These are phyloP conservation scores for Diorhabda elongata DNA, from an alignment of 1,140 invertebrate genomes.

Conservation along the genomic window DNA sequence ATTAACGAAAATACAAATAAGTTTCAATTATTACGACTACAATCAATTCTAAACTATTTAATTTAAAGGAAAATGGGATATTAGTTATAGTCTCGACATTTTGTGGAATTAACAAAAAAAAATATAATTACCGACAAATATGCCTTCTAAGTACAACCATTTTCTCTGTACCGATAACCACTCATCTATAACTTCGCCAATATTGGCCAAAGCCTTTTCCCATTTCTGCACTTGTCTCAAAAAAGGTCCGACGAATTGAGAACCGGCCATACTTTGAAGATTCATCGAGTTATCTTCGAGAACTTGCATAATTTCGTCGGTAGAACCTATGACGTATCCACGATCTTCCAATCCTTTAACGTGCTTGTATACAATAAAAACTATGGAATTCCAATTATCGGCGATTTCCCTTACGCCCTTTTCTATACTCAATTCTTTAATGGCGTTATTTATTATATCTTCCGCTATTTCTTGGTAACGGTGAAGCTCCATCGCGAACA, in stretches of 20 bases:
- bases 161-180: slow-evolving; percentile 82
- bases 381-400: slow-evolving; percentile 67
- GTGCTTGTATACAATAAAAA: slow-evolving; percentile 67
- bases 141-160: slow-evolving; percentile 88
- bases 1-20: too few relatives aligned
- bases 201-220: slow-evolving; percentile 74
- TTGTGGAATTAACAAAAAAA: too few relatives aligned
- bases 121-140: slow-evolving; percentile 59
- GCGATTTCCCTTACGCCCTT: slow-evolving; percentile 75
- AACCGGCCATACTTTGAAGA: slow-evolving; percentile 85
- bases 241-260: slow-evolving; percentile 86
- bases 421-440: slow-evolving; percentile 85
- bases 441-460: slow-evolving; percentile 79
- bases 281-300: slow-evolving; percentile 87
- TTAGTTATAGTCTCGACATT: too few relatives aligned
- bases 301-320: slow-evolving; percentile 73
- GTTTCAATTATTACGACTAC: too few relatives aligned
- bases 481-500: slow-evolving; percentile 88
- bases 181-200: slow-evolving; percentile 79
- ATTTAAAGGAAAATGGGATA: too few relatives aligned
- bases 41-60: too few relatives aligned
- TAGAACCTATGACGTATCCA: slow-evolving; percentile 63
- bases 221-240: slow-evolving; percentile 72
- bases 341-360: slow-evolving; percentile 57
- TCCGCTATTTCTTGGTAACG: slow-evolving; percentile 78